These are phyloP conservation scores for Apamea anceps DNA, from an alignment of 2,888 invertebrate species.

Conservation along the genomic window DNA sequence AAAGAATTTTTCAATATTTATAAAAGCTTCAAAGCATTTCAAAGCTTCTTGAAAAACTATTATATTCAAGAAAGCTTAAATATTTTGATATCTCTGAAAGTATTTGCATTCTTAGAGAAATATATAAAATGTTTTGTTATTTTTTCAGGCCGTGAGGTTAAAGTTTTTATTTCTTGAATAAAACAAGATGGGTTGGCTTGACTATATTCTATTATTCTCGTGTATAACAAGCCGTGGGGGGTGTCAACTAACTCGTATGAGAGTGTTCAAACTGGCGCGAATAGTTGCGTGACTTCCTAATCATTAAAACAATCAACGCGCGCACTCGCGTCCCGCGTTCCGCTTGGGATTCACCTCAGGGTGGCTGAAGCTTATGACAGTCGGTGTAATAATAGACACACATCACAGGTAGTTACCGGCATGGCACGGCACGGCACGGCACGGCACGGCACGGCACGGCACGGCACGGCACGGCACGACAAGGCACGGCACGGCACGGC, in stretches of 20 bases:
- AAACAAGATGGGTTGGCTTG: not conserved
- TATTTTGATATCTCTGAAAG: slow-evolving; percentile 7
- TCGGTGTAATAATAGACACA: not conserved
- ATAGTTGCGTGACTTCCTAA: no score
- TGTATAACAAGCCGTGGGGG: not conserved
- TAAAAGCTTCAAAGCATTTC: not conserved
- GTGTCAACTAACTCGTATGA: not conserved
- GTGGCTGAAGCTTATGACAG: no score
- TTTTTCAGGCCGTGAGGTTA: not conserved
- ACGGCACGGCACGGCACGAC: no score
- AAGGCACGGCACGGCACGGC: no score
- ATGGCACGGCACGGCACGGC: no score
- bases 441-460: no score
- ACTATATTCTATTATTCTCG: not conserved
- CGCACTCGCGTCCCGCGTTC: no score
- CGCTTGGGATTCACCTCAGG: no score
- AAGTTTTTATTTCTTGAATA: not conserved
- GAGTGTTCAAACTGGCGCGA: not conserved
- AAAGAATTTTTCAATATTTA: no score
- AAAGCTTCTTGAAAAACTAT: not conserved
- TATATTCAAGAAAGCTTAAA: not conserved
- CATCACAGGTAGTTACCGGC: no score
- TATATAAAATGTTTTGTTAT: slow-evolving; percentile 1
- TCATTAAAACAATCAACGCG: not conserved
- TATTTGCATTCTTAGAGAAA: slow-evolving; percentile 9